Conservation (phyloP, 2,113 vertebrate species). For the Sorex fumeus region DNA sequence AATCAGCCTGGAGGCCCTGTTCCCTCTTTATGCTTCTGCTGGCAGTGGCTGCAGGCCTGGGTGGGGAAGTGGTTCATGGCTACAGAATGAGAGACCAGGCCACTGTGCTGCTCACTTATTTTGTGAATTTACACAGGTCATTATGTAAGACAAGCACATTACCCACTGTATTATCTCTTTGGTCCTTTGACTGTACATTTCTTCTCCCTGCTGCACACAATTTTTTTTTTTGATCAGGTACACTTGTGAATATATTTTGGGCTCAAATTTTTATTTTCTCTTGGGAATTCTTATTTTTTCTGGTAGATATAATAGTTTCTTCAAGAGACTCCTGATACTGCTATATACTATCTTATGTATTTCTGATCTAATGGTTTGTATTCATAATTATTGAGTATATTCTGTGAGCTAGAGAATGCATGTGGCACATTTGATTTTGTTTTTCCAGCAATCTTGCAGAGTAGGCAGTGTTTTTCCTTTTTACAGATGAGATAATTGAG, state of each 20-base stretch:
- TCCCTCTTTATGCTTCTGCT: too few species aligned
- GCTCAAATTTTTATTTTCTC: slow-evolving; percentile 36
- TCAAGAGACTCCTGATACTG: not conserved
- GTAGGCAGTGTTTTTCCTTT: slow-evolving; percentile 12
- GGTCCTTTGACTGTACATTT: not conserved
- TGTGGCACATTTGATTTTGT: slow-evolving; percentile 58
- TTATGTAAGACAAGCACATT: too few species aligned
- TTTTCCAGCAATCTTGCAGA: slow-evolving; percentile 2
- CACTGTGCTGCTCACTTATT: too few species aligned
- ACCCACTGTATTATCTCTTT: not conserved
- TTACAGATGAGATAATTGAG: slow-evolving; percentile 24
- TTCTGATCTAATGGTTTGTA: slow-evolving; percentile 14
- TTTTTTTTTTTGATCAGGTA: slow-evolving; percentile 12
- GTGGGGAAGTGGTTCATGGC: too few species aligned
- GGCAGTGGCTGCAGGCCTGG: too few species aligned
- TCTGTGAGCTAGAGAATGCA: not conserved
- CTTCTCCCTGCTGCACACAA: not conserved
- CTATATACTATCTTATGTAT: not conserved
- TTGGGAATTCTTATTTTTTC: slow-evolving; percentile 36
- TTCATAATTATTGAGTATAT: slow-evolving; percentile 2
- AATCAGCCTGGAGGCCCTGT: too few species aligned
- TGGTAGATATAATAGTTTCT: not conserved
- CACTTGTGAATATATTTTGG: slow-evolving; percentile 24
- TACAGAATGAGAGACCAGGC: too few species aligned
- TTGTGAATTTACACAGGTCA: too few species aligned